phyloP scores from a whole-genome alignment of 1,140 invertebrate genomes.

The Brachionus paranguensis region DNA sequence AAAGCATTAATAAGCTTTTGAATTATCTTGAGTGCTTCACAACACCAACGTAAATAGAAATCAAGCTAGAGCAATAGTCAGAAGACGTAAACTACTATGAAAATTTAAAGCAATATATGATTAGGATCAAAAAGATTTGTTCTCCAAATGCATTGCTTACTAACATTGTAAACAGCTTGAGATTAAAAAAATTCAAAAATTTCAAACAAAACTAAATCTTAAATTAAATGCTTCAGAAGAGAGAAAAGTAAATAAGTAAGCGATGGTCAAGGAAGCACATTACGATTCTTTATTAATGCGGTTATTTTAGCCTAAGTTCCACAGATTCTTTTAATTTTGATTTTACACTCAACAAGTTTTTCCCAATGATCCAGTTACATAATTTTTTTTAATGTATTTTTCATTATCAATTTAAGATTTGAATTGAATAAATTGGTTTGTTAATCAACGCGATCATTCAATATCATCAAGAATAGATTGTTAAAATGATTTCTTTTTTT shows the following conservation, averaged over 20 bases:
- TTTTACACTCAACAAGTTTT: not conserved
- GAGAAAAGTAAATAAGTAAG: not conserved
- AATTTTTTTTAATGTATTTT: not conserved
- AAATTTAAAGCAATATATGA: not conserved
- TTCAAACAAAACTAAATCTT: not conserved
- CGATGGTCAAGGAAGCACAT: not conserved
- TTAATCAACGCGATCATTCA: conserved; percentile 9
- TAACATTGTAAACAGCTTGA: not conserved
- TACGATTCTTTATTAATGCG: not conserved
- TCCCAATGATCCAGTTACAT: not conserved
- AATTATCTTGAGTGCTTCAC: not conserved
- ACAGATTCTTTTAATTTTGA: not conserved
- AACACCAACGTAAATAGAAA: not conserved
- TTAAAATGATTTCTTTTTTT: conserved; percentile 10
- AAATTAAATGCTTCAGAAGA: not conserved
- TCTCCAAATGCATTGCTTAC: not conserved
- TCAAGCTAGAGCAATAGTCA: not conserved
- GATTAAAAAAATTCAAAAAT: not conserved
- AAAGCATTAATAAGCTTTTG: not conserved
- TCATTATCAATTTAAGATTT: not conserved
- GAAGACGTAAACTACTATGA: not conserved
- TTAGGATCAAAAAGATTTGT: not conserved
- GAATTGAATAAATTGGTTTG: conserved; percentile 13
- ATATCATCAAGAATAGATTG: not conserved
- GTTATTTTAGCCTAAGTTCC: not conserved